These are phyloP conservation scores for Gymnocheta viridis DNA, from an alignment of 2,888 invertebrate species.

Conservation along the genomic window DNA sequence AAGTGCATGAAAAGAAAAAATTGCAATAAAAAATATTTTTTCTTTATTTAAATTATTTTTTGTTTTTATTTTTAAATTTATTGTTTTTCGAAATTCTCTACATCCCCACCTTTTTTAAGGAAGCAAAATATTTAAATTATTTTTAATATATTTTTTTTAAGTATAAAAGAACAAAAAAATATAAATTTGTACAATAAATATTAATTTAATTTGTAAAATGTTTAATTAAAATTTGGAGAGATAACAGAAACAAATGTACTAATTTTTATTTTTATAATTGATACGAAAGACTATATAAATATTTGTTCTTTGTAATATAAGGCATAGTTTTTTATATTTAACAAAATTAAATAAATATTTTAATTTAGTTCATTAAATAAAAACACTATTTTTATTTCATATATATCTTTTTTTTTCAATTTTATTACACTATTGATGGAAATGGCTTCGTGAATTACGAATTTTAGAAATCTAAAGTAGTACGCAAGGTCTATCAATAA, in stretches of 20 bases:
- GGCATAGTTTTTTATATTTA: conserved; percentile 58
- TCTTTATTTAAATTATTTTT: conserved; percentile 26
- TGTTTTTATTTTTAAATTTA: conserved; percentile 22
- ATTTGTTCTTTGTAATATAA: conserved; percentile 59
- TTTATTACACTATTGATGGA: not conserved
- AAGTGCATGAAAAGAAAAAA: not conserved
- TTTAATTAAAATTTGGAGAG: conserved; percentile 35
- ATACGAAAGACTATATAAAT: conserved; percentile 63
- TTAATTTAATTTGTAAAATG: conserved; percentile 64
- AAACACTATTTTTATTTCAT: not conserved
- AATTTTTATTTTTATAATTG: conserved; percentile 59
- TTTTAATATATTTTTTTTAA: not conserved
- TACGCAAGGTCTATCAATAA: no score
- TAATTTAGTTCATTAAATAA: conserved; percentile 23
- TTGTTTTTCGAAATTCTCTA: conserved; percentile 1
- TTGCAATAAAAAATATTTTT: conserved; percentile 26
- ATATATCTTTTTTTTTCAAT: not conserved
- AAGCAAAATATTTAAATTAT: conserved; percentile 17
- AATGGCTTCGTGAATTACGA: not conserved
- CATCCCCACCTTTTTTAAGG: conserved; percentile 59
- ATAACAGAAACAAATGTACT: conserved; percentile 15
- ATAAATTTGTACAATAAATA: conserved; percentile 49
- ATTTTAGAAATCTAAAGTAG: not conserved
- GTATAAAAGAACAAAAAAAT: not conserved
- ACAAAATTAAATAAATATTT: conserved; percentile 39